Evolutionary conservation across 2,888 invertebrate genomes (phyloP), one percentile per base, ranked within the genome.

Genomic region (Apotomis betuletana): DNA sequence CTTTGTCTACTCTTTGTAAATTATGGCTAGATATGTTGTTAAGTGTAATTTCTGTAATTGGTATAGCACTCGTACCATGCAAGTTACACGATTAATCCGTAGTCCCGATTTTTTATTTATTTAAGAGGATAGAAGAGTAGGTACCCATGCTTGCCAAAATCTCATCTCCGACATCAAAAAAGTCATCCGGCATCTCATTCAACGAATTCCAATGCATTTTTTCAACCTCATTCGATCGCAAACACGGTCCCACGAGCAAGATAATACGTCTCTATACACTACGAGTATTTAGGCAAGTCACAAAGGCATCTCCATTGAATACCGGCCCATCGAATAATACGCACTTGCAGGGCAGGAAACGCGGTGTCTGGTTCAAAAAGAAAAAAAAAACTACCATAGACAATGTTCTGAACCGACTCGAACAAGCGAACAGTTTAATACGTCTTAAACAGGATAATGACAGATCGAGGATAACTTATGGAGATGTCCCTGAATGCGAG

Each of bases 221-320:
- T 78, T 75, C 75, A 60, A 68, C 74, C 74, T 74, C 73, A 73
- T 74, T 73, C 67, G 68, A 62, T 75, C 69, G 58, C 70, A 63
- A 76, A 78, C 73, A 77, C 78, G 82, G 80, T 90, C 91, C 87
- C 89, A 89, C 89, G 88, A 83, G 77, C 79, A 79, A 85, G 86
- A 90, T 88, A 91, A 89, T 85, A 85, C 82, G 81, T 77, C 83
- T 87, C 88, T 87, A 85, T 85, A 87, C 83, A 83, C 84, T 82
- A 85, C 85, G 85, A 88, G 88, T 87, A 86, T 79, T 85, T 84
- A 92, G 91, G 92, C 92, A 92, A 93, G 92, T 93, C 92, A 92
- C 89, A 90, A 92, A 91, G 89, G 90, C 89, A 88, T 77, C 86
- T 83, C 83, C 78, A 83, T 85, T 89, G 85, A 90, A 83, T 83